phyloP scores from a whole-genome alignment of 2,797 vertebrate species.

The Silurus lanzhouensis region DNA sequence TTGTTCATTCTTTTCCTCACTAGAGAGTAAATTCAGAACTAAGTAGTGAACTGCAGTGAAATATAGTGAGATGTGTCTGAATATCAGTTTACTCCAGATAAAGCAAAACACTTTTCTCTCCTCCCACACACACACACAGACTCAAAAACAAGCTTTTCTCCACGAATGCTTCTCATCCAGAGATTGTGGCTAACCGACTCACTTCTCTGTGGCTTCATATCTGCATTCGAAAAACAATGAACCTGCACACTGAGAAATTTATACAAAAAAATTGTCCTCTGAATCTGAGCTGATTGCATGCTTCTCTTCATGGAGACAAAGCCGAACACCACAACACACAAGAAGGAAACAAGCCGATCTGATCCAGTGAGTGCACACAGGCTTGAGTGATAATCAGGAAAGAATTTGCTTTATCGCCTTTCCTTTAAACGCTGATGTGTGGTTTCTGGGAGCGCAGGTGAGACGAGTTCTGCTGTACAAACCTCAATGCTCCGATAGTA shows the following conservation, averaged over 20 bases:
- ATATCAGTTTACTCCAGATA: background rate
- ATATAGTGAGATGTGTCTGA: background rate
- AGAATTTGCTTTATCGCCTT: background rate
- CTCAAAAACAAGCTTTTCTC: background rate
- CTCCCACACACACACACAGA: background rate
- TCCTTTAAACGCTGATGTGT: background rate
- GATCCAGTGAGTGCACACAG: background rate
- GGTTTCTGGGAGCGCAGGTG: background rate
- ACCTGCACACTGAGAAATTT: background rate
- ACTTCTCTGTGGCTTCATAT: conserved; percentile 10
- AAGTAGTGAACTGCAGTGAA: background rate
- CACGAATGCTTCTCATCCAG: background rate
- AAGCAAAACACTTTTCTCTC: background rate
- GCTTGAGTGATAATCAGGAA: background rate
- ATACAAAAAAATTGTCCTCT: too few relatives aligned
- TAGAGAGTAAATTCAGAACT: background rate
- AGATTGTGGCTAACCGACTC: conserved; percentile 18
- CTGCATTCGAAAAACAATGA: background rate
- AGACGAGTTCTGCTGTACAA: background rate
- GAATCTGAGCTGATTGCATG: background rate
- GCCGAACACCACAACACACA: background rate
- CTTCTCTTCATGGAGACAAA: background rate
- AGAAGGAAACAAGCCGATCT: background rate
- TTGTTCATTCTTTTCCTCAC: background rate
- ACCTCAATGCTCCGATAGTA: background rate